Base-by-base conservation (phyloP, 2,797 vertebrate genomes). In the Neoniphon sammara region DNA sequence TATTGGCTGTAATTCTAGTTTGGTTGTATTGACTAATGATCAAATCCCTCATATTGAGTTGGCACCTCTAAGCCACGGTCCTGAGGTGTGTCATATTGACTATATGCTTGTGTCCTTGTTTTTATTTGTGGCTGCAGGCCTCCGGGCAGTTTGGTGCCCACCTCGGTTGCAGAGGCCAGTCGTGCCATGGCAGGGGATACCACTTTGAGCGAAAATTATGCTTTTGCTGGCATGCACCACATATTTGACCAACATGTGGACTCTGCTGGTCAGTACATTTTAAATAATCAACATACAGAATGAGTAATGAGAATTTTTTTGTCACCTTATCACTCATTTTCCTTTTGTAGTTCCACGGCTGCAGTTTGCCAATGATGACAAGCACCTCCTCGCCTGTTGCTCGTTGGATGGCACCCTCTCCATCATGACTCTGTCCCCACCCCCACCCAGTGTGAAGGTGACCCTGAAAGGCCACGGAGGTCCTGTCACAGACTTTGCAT, bases 161-260 rank as follows among this genome's bases (percentile, higher is more conserved):
- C 97, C 0, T 97, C 96, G 0, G 94, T 95, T 86, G 97, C 97
- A 5, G 97, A 98, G 90, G 97, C 97, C 1, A 98, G 97, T 83
- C 94, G 97, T 0, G 97, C 97, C 66, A 98, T 98, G 97, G 97
- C 97, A 0, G 97, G 97, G 0, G 97, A 98, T 91, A 98, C 97
- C 0, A 97, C 96, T 0, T 79, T 98, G 85, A 97, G 96, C 49
- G 97, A 98, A 91, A 98, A 98, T 82, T 98, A 98, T 25, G 97
- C 97, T 36, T 98, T 98, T 67, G 97, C 97, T 2, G 97, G 97
- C 75, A 98, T 98, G 95, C 96, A 96, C 86, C 97, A 98, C 84
- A 96, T 98, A 87, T 98, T 98, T 59, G 97, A 98, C 91, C 97
- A 98, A 83, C 97, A 98, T n/a, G 95, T 96, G 5, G 96, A 98